A percentile compares a stretch with the other conserved stretches of the same genome.
Conservation (phyloP, 2,888 invertebrate species). For the Gibbula magus region DNA sequence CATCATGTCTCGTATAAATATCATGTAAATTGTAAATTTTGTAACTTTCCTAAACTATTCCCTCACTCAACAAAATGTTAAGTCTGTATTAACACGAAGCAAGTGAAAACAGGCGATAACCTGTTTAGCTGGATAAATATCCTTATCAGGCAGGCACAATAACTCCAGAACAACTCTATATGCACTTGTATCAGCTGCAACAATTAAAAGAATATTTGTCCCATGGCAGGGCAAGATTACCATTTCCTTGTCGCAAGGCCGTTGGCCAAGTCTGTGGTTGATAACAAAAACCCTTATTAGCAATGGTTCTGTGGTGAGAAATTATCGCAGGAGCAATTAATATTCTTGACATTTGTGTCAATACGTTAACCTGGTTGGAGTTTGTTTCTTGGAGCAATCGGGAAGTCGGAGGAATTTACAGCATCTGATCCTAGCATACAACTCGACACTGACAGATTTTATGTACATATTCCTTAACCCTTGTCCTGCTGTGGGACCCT, state of each 20-base stretch:
- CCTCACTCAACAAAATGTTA: too few species aligned
- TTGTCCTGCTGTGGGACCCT: too few species aligned
- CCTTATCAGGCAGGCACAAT: background rate
- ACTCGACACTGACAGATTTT: too few species aligned
- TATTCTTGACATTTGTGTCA: slow-evolving; percentile 1
- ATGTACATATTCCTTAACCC: too few species aligned
- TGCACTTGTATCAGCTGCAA: background rate
- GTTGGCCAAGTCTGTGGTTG: background rate
- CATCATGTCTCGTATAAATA: too few species aligned
- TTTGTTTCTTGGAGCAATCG: too few species aligned
- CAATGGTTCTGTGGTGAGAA: background rate
- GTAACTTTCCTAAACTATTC: too few species aligned
- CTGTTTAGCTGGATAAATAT: background rate
- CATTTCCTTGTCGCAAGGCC: background rate
- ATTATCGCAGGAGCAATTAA: background rate
- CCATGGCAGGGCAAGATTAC: background rate
- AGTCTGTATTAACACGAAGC: too few species aligned
- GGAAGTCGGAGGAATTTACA: too few species aligned
- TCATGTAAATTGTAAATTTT: too few species aligned
- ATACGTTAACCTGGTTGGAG: background rate
- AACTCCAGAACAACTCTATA: background rate
- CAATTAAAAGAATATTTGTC: slow-evolving; percentile 5
- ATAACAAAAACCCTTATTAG: background rate
- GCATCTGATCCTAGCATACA: too few species aligned
- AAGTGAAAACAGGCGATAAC: background rate